Evolutionary conservation across 2,797 vertebrate genomes (phyloP).

Genomic region (Pangasius krempfi): DNA sequence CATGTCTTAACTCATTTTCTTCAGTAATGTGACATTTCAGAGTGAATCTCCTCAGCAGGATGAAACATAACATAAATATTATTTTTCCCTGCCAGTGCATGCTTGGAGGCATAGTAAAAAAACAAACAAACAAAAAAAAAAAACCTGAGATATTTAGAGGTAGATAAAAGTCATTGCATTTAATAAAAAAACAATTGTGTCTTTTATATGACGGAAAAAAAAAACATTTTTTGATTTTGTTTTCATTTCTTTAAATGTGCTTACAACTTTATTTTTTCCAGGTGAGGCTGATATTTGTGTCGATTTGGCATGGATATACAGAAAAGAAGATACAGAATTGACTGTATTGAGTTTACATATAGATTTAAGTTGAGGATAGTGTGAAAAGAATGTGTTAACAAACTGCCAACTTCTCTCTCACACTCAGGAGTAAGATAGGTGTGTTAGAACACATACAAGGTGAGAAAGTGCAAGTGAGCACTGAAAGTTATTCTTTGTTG

Average conservation of each 20-base stretch:
- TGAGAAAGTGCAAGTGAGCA: conserved; percentile 3
- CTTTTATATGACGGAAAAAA: background rate
- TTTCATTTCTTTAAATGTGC: background rate
- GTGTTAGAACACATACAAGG: conserved; percentile 9
- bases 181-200: background rate
- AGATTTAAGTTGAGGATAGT: background rate
- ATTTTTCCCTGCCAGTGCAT: background rate
- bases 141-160: background rate
- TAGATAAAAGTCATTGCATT: background rate
- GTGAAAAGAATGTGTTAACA: conserved; percentile 20
- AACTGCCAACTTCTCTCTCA: conserved; percentile 18
- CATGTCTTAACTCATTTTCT: too few relatives aligned
- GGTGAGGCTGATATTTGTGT: background rate
- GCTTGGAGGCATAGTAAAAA: background rate
- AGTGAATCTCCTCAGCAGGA: too few relatives aligned
- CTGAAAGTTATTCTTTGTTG: conserved; percentile 31
- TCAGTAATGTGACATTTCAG: too few relatives aligned
- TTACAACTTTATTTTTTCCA: background rate
- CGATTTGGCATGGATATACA: background rate
- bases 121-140: background rate
- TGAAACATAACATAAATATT: background rate
- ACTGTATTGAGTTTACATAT: background rate
- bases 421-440: conserved; percentile 18
- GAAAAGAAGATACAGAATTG: background rate
- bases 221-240: background rate